Conservation (phyloP, 2,888 invertebrate genomes). For the Perdita meconis region DNA sequence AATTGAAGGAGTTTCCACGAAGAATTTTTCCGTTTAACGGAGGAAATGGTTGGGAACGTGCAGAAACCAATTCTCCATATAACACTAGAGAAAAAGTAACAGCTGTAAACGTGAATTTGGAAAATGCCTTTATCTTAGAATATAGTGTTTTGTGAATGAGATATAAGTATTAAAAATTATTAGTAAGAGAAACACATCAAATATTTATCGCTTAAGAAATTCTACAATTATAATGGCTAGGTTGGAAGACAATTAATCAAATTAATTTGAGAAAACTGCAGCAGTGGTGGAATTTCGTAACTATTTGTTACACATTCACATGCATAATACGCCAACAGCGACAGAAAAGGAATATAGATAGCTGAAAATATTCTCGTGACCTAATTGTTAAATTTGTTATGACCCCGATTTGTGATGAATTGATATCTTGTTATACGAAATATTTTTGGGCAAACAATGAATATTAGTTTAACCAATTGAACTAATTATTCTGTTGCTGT, state of each 20-base stretch:
- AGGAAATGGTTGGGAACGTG: background rate
- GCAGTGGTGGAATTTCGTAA: too few relatives aligned
- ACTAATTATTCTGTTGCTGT: background rate
- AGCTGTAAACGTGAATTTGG: background rate
- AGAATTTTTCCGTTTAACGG: constrained; percentile 13
- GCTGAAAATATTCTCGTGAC: constrained; percentile 12
- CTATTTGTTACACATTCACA: too few relatives aligned
- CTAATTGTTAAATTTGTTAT: constrained; percentile 26
- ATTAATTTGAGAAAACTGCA: too few relatives aligned
- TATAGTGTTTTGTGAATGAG: background rate
- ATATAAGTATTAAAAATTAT: background rate
- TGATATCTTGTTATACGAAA: constrained; percentile 23
- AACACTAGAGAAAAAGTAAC: background rate
- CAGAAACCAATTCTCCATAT: constrained; percentile 17
- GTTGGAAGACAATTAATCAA: too few relatives aligned
- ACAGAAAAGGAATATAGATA: background rate
- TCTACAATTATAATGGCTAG: too few relatives aligned
- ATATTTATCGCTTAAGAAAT: too few relatives aligned
- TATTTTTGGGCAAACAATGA: constrained; percentile 3
- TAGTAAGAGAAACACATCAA: too few relatives aligned
- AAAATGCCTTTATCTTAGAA: background rate
- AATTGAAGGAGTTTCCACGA: constrained; percentile 35
- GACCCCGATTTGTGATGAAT: constrained; percentile 2
- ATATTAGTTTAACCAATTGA: background rate
- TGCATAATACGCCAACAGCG: too few relatives aligned